Base-by-base conservation (phyloP, 1,140 invertebrate genomes). In the Calephelis nemesis region DNA sequence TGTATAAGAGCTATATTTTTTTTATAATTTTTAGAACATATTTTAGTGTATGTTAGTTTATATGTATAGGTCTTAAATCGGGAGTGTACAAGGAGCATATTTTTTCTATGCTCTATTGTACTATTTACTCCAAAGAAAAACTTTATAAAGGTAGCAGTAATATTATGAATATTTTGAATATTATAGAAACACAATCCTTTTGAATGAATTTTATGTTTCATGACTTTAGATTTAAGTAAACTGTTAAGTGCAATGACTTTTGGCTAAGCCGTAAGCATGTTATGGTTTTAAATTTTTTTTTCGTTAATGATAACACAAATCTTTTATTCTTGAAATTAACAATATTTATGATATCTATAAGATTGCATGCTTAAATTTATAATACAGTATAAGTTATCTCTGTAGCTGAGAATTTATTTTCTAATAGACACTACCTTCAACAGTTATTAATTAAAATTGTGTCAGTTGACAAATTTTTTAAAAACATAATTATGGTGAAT, bases 1-100 rank as follows among this genome's bases (percentile, higher is more conserved):
- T 84, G 74, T 83, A 66, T 87, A 81, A 87, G 78, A 87, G 75
- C 77, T 85, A 83, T 86, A 82, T 87, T 86, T 87, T 88, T 88
- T 88, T 87, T 84, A 84, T 88, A 82, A 79, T 81, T 87, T 83
- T 82, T 84, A 82, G 77, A 77, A 71, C 54, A 77, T 82, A 79
- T 78, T 77, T 76, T 78, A 80, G 62, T 70, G 62, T 81, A 76
- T 48, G 68, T 84, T 79, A 77, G 72, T 80, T 82, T 76, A 78
- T 74, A 72, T 76, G 13, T 19, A 54, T 72, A 79, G 69, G 65
- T 67, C 64, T 74, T 81, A 76, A 70, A 71, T 77, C 76, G 78
- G 81, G 82, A 74, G 68, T 75, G 76, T 84, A 79, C 69, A 49
- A 45, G 69, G 74, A 80, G 79, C 79, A 81, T 73, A 71, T 75